These are phyloP conservation scores for Heteromyza rotundicornis DNA, from an alignment of 2,888 invertebrate species.

Conservation along the genomic window DNA sequence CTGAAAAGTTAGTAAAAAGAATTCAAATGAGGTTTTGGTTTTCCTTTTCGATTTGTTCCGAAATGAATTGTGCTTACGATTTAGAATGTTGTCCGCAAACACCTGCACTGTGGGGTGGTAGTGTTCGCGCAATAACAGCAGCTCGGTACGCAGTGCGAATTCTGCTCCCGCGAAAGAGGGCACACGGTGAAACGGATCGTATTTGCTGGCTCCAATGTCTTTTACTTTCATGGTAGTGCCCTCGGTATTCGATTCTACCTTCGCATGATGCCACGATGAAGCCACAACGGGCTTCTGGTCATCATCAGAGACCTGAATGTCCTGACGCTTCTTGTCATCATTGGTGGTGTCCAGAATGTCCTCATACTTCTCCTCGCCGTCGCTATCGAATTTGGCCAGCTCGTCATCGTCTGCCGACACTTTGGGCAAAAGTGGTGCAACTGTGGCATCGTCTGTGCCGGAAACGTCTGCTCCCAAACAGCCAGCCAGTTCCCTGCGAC, in stretches of 20 bases:
- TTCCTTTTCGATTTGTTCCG: too few species aligned
- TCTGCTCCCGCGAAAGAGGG: slow-evolving; percentile 84
- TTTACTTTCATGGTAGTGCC: slow-evolving; percentile 38
- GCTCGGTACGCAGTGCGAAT: slow-evolving; percentile 74
- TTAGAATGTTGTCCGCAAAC: slow-evolving; percentile 81
- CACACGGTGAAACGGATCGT: slow-evolving; percentile 78
- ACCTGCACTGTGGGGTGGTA: slow-evolving; percentile 92
- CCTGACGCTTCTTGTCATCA: slow-evolving; percentile 39
- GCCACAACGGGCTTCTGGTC: too few species aligned
- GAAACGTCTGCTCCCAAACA: slow-evolving; percentile 40
- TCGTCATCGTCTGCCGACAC: slow-evolving; percentile 38
- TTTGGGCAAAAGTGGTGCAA: too few species aligned
- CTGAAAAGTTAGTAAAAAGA: slow-evolving; percentile 61
- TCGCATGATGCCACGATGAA: slow-evolving; percentile 57
- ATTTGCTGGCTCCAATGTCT: slow-evolving; percentile 60
- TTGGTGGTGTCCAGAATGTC: slow-evolving; percentile 34
- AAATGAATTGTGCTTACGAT: slow-evolving; percentile 64
- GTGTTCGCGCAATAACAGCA: slow-evolving; percentile 74
- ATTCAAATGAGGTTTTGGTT: not conserved
- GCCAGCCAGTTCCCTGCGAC: slow-evolving; percentile 65
- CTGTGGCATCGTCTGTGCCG: slow-evolving; percentile 25
- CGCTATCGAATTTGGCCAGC: slow-evolving; percentile 56
- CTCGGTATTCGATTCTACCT: slow-evolving; percentile 30
- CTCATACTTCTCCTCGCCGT: slow-evolving; percentile 56
- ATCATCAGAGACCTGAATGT: slow-evolving; percentile 3